These are phyloP conservation scores for Gavialis gangeticus DNA, from an alignment of 2,113 vertebrate genomes.

Conservation along the genomic window DNA sequence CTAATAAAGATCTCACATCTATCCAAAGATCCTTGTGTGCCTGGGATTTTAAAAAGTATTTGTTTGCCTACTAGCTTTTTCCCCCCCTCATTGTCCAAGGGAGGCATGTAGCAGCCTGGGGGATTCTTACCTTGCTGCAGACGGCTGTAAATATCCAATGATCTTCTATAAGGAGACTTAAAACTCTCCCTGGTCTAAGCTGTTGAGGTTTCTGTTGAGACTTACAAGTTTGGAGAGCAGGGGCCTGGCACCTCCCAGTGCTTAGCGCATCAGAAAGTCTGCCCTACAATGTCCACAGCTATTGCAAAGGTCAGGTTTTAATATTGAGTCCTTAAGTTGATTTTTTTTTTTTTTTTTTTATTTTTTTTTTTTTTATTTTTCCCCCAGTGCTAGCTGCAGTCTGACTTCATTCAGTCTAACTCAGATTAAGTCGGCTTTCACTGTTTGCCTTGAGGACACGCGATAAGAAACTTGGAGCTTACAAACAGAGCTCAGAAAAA, in stretches of 20 bases:
- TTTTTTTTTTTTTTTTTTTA: too few relatives aligned
- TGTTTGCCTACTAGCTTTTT: background rate
- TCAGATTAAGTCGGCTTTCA: background rate
- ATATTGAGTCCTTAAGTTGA: background rate
- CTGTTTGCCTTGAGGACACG: background rate
- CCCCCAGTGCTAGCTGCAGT: background rate
- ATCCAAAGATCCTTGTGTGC: too few relatives aligned
- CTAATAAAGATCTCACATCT: too few relatives aligned
- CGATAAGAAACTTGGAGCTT: background rate
- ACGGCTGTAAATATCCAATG: background rate
- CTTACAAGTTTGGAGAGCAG: background rate
- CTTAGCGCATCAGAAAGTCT: background rate
- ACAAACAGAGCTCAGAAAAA: background rate
- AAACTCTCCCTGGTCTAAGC: background rate
- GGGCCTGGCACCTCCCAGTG: background rate
- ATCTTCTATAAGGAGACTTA: background rate
- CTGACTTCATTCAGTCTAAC: background rate
- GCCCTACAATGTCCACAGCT: background rate
- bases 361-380: background rate
- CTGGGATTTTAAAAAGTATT: background rate
- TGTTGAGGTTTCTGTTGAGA: background rate
- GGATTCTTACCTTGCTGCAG: background rate
- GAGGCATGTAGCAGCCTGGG: background rate
- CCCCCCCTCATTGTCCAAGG: background rate
- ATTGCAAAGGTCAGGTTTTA: background rate